phyloP scores from a whole-genome alignment of 2,113 vertebrate genomes.

The Acrocephalus kingi region DNA sequence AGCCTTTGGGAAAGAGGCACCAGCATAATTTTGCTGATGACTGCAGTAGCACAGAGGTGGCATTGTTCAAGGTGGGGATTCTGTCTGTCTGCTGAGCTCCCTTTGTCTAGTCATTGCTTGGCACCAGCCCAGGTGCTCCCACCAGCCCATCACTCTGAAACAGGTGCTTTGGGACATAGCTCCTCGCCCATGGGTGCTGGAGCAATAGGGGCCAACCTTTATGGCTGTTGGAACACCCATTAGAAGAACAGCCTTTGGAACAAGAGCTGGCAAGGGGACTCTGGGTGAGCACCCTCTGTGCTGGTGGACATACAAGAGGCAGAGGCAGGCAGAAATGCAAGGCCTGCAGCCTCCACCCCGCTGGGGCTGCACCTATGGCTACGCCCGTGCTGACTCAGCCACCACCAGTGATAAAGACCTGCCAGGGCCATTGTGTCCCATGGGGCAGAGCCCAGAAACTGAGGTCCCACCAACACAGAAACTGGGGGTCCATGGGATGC shows the following conservation, averaged over 20 bases:
- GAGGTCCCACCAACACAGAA: neutral
- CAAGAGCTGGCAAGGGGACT: neutral
- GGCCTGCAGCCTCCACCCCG: rapidly evolving
- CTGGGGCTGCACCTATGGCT: rapidly evolving
- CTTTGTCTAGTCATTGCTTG: neutral
- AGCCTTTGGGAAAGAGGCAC: neutral
- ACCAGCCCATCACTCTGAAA: neutral
- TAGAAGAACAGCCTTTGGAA: neutral
- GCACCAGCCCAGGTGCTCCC: neutral
- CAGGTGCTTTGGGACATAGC: neutral
- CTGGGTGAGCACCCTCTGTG: rapidly evolving
- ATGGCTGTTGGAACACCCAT: neutral
- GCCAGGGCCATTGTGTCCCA: rapidly evolving
- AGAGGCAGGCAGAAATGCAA: rapidly evolving
- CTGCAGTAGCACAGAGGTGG: neutral
- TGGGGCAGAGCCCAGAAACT: neutral
- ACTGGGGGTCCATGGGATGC: neutral
- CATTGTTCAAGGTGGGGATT: neutral
- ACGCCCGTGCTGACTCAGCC: rapidly evolving
- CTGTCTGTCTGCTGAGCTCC: neutral
- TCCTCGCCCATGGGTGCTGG: neutral
- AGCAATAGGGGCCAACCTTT: neutral
- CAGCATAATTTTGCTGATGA: neutral
- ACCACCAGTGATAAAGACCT: neutral
- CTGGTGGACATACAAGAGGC: rapidly evolving